Base-by-base conservation (phyloP, 2,797 vertebrate species). In the Eospalax fontanierii region DNA sequence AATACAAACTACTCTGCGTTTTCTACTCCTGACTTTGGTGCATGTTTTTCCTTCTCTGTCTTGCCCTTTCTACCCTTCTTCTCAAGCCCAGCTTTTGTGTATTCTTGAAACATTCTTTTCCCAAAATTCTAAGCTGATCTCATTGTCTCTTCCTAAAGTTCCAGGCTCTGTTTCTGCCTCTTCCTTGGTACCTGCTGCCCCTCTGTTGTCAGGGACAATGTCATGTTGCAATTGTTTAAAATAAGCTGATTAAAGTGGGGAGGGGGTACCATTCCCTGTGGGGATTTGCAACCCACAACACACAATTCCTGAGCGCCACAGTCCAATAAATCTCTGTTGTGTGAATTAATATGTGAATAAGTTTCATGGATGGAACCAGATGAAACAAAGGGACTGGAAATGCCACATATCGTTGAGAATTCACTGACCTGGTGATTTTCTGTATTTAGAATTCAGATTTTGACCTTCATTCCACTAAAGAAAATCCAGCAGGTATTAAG, bases 381-480 rank as follows among this genome's bases (percentile, higher is more conserved):
- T 78, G 80, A 91, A 90, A 79, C 14, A 70, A 61, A 76, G 75
- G 70, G 26, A 63, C 30, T 73, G 87, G 87, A 97, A 97, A 96
- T 96, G 84, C 70, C 94, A 91, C 66, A n/a, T 82, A 92, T 93
- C 87, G 78, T 92, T 96, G 93, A 95, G 79, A 93, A 96, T 89
- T 95, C 95, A 95, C 50, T 54, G 93, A 92, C 93, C 91, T 79
- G 80, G 63, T 97, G 94, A 90, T 96, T 94, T 96, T 95, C 74
- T 59, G 28, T 87, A 89, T 85, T 95, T 93, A 96, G 94, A 95
- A 97, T 96, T 97, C 95, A 95, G 83, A 91, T 90, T 97, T 97
- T 95, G 94, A 95, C 93, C 93, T 95, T 95, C 87, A 75, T 63
- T 92, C 26, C 50, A 68, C 65, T 88, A 61, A 91, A 95, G 89